Base-by-base conservation (phyloP, 2,797 vertebrate species). In the Fundulus diaphanus region DNA sequence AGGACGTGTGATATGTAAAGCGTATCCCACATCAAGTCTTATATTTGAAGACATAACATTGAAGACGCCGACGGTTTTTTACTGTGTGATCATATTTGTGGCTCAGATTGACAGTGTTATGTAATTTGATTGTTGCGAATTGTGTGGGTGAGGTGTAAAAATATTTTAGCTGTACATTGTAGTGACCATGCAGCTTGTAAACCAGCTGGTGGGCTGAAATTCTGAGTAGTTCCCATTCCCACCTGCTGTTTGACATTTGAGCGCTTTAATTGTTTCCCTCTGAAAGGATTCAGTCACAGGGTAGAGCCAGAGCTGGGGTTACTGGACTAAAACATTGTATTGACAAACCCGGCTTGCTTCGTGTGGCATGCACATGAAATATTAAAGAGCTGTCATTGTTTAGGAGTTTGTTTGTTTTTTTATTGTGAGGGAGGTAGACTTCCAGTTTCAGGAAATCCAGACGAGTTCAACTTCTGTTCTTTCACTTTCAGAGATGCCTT, bases 201-300 rank as follows among this genome's bases (percentile, higher is more conserved):
- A 61, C 52, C 56, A 49, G 73, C 59, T 70, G 71, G 59, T 49
- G 51, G 63, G 40, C 51, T 72, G 4, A 73, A 73, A 56, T 12
- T 51, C 59, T 73, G 56, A 54, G 31, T 67, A 7, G 12, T 22
- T 44, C 59, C 77, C 29, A 22, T 22, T 54, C 31, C 74, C 59
- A 77, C 74, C 69, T 75, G 76, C 77, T 63, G 68, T 73, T 61
- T 81, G 68, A 81, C 69, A 72, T 70, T 65, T 76, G 9, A 76
- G 46, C 49, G 51, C 35, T 70, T 80, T 72, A 66, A 51, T 74
- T 42, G 54, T 69, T 71, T 44, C 52, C 70, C 63, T 29, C 15
- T 82, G 69, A 70, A 72, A 68, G 18, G 74, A 66, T 65, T 81
- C 51, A 52, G 61, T 68, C 66, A 69, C 29, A 57, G 52, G 2